Percentiles rank a stretch among this genome's conserved stretches.
These are phyloP conservation scores for Pandemis cinnamomeana DNA, from an alignment of 2,888 invertebrate species.

Conservation along the genomic window DNA sequence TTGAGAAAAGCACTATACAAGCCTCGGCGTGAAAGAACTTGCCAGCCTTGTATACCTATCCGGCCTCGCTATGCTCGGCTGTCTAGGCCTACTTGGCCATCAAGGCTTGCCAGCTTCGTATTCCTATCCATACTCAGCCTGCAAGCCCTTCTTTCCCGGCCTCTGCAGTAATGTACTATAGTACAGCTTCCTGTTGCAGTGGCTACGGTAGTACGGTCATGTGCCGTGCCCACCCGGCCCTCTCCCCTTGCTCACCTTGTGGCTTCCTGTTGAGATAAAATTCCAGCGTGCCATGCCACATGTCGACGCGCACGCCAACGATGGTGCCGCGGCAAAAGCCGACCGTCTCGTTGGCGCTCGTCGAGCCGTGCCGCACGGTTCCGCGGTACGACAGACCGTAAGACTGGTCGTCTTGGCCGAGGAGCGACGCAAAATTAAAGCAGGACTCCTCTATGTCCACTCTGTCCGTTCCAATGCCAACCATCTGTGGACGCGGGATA, in stretches of 20 bases:
- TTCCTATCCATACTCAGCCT: too few relatives aligned
- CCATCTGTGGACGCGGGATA: slow-evolving; percentile 87
- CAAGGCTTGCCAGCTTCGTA: too few relatives aligned
- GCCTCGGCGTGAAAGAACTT: too few relatives aligned
- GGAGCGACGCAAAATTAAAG: slow-evolving; percentile 90
- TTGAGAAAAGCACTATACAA: too few relatives aligned
- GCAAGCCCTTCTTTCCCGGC: too few relatives aligned
- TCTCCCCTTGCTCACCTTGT: slow-evolving; percentile 83
- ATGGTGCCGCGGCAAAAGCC: slow-evolving; percentile 91
- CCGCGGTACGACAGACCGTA: slow-evolving; percentile 95
- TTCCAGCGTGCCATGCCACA: slow-evolving; percentile 92
- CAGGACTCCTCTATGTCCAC: slow-evolving; percentile 86
- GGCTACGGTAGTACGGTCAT: too few relatives aligned
- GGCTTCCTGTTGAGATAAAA: slow-evolving; percentile 92
- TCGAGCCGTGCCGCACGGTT: slow-evolving; percentile 87
- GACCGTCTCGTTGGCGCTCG: slow-evolving; percentile 82
- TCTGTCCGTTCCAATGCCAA: slow-evolving; percentile 92
- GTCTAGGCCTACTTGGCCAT: too few relatives aligned
- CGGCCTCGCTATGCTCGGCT: too few relatives aligned
- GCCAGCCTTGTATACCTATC: too few relatives aligned
- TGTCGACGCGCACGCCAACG: slow-evolving; percentile 92
- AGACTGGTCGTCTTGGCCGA: slow-evolving; percentile 91
- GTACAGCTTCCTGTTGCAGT: too few relatives aligned
- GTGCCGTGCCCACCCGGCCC: not conserved
- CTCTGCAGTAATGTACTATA: too few relatives aligned